Conservation (phyloP, 2,797 vertebrate genomes). For the Mormyrus proboscirostris region DNA sequence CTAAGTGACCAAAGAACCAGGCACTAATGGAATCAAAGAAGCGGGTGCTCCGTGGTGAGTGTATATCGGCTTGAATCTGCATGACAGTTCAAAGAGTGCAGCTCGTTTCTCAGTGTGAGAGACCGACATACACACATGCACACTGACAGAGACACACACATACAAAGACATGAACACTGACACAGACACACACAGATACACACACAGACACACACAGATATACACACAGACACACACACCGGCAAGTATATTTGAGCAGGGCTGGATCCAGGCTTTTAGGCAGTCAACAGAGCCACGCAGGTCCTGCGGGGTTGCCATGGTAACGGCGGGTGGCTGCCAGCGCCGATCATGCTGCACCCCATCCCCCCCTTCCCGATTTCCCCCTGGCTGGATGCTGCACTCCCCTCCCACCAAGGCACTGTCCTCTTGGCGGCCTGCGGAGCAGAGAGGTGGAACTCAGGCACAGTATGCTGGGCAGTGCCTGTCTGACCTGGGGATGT, state of each 20-base stretch:
- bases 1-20: neutral
- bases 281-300: conserved; percentile 60
- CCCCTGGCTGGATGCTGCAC: too few relatives aligned
- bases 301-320: conserved; percentile 59
- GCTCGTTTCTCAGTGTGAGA: neutral
- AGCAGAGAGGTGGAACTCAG: neutral
- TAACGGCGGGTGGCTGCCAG: conserved; percentile 38
- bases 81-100: neutral
- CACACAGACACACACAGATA: conserved; percentile 13
- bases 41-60: neutral
- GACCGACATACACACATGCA: neutral
- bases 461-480: neutral
- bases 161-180: conserved; percentile 5
- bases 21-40: neutral
- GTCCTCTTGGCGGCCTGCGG: neutral
- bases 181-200: conserved; percentile 31
- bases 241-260: neutral
- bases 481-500: neutral
- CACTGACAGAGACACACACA: conserved; percentile 22
- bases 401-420: neutral
- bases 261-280: neutral
- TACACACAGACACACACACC: conserved; percentile 29
- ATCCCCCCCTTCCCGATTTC: too few relatives aligned
- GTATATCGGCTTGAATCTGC: neutral
- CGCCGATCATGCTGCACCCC: too few relatives aligned